These are phyloP conservation scores for Frieseomelitta varia DNA, from an alignment of 1,140 invertebrate species.

Conservation along the genomic window DNA sequence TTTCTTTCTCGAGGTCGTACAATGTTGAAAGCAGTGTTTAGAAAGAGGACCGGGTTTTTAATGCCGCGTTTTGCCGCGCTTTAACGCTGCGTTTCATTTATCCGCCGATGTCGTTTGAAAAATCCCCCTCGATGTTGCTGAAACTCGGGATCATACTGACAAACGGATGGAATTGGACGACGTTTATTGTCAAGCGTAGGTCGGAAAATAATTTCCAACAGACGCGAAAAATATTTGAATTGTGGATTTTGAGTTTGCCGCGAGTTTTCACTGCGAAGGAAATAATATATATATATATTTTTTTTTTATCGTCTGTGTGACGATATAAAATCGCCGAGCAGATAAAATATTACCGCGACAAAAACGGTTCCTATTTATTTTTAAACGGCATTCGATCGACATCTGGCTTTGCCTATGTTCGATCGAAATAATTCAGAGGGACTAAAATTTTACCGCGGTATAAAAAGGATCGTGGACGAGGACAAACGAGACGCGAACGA, in stretches of 20 bases:
- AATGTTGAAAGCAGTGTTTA: conserved; percentile 11
- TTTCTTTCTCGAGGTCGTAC: not conserved
- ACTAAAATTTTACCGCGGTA: too few species aligned
- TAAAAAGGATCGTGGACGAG: not conserved
- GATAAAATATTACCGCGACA: not conserved
- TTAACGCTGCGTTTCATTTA: conserved; percentile 6
- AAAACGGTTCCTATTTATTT: not conserved
- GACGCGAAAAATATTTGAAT: not conserved
- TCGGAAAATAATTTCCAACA: not conserved
- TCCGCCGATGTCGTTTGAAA: not conserved
- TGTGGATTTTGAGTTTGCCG: not conserved
- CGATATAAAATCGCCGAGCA: too few species aligned
- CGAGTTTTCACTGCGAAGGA: not conserved
- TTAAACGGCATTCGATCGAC: too few species aligned
- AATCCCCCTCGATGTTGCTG: not conserved
- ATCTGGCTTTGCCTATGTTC: too few species aligned
- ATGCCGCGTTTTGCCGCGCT: not conserved
- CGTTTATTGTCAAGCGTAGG: not conserved
- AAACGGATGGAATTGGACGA: not conserved
- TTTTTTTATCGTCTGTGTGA: not conserved
- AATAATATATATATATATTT: not conserved
- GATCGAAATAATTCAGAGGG: too few species aligned
- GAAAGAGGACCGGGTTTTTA: conserved; percentile 12
- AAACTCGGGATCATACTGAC: not conserved
- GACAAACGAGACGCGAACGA: not conserved